Evolutionary conservation across 2,797 vertebrate species (phyloP), one percentile per base, ranked within the genome.

Genomic region (Manis javanica): DNA sequence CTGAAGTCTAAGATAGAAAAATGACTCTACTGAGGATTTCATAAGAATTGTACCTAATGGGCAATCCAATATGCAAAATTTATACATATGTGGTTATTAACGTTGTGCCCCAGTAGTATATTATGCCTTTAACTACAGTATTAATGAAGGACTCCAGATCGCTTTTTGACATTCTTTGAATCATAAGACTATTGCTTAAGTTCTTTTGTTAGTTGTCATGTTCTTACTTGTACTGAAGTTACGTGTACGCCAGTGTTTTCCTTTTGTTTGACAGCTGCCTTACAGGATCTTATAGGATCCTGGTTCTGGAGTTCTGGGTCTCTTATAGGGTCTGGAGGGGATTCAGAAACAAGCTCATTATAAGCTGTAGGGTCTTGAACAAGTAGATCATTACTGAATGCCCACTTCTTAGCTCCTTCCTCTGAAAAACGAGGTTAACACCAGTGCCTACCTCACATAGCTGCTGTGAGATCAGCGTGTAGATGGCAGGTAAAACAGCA

Each of bases 401-500:
- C 21, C 15, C 1, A 9, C 14, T 10, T 84, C 49, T 69, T 16
- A 78, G 29, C 82, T 84, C n/a, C 19, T 9, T n/a, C 2, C 26
- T 75, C 64, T 74, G 57, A 26, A 42, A 69, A 75, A 29, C 23
- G 42, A 49, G 0, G n/a, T 39, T 19, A n/a, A n/a, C 16, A 55
- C 10, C 18, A 19, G 13, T 34, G 34, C 15, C 14, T 34, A 49
- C 16, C 3, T 63, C 21, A 29, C 15, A 4, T 0, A 49, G 10
- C 9, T 55, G 2, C 11, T 1, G 7, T 39, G 26, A 64, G 39
- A 7, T 24, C 16, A 21, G 26, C 5, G 5, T 15, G 24, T 1
- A 13, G 1, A 11, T 0, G 11, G 29, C 21, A 57, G 18, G 68
- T 26, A 66, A 3, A 37, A 55, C 1, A 63, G 18, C 1, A 3